Evolutionary conservation across 2,113 vertebrate species (phyloP).

Genomic region (Actenoides hombroni): DNA sequence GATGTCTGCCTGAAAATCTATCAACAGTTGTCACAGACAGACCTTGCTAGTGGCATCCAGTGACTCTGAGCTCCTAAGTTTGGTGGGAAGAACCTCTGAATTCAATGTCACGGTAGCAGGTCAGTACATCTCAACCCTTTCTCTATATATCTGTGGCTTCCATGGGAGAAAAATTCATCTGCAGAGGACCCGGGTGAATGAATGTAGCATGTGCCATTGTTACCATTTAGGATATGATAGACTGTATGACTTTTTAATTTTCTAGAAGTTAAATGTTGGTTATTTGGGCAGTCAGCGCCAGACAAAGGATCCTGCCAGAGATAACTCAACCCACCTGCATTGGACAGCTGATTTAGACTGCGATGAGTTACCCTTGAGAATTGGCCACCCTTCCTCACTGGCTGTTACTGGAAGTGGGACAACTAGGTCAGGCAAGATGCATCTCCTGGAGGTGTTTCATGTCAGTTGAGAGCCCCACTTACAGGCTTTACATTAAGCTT

Average conservation of each 20-base stretch:
- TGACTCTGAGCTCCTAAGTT: background rate
- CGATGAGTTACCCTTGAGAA: background rate
- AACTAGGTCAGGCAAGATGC: background rate
- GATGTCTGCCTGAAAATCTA: slow-evolving; percentile 43
- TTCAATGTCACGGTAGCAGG: background rate
- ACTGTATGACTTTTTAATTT: background rate
- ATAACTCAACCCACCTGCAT: background rate
- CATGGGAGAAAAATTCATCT: background rate
- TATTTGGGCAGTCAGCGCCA: background rate
- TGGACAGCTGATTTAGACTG: background rate
- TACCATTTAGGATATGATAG: background rate
- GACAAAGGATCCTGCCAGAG: background rate
- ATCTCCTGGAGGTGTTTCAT: background rate
- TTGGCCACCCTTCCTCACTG: background rate
- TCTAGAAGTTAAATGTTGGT: background rate
- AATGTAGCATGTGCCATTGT: background rate
- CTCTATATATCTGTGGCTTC: background rate
- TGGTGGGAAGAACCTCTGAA: background rate
- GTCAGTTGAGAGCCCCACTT: background rate
- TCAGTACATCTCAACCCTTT: background rate
- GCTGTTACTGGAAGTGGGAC: background rate
- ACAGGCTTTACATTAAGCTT: background rate
- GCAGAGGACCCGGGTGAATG: background rate
- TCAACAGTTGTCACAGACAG: slow-evolving; percentile 20
- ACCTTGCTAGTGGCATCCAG: slow-evolving; percentile 26